Percentiles rank a stretch among this genome's conserved stretches.
Conservation (phyloP, 2,113 vertebrate genomes). For the Dendropsophus ebraccatus region DNA sequence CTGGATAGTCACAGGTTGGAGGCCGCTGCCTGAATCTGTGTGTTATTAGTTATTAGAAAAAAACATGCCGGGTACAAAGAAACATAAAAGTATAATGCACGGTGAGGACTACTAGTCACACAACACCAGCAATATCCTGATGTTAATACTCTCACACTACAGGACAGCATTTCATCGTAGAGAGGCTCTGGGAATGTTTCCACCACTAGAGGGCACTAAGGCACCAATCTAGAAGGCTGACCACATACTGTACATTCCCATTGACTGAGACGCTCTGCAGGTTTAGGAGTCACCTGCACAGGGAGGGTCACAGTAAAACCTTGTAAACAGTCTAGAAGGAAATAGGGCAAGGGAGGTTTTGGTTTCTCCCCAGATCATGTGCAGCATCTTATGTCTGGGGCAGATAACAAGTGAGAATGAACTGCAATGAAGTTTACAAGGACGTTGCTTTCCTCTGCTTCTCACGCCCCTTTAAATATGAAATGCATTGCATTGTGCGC, state of each 20-base stretch:
- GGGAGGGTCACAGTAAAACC: not conserved
- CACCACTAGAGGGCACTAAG: conserved; percentile 3
- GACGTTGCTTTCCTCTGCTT: not conserved
- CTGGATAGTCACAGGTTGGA: not conserved
- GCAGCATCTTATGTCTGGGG: not conserved
- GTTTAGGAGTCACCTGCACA: not conserved
- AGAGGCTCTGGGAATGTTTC: too few species aligned
- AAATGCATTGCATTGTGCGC: conserved; percentile 14
- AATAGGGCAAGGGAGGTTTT: not conserved
- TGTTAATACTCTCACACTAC: conserved; percentile 48
- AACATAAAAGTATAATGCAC: not conserved
- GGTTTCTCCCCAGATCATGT: not conserved
- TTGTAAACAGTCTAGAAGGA: not conserved
- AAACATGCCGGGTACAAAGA: not conserved
- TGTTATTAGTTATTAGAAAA: not conserved
- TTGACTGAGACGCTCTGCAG: not conserved
- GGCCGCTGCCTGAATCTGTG: not conserved
- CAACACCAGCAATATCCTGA: not conserved
- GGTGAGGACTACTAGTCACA: not conserved
- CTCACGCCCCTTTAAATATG: not conserved
- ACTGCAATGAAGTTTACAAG: too few species aligned
- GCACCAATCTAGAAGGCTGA: too few species aligned
- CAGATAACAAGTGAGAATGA: not conserved
- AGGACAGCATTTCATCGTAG: conserved; percentile 7
- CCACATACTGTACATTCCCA: too few species aligned